Evolutionary conservation across 2,797 vertebrate species (phyloP), one percentile per base, ranked within the genome.

Genomic region (Pteronotus mesoamericanus): DNA sequence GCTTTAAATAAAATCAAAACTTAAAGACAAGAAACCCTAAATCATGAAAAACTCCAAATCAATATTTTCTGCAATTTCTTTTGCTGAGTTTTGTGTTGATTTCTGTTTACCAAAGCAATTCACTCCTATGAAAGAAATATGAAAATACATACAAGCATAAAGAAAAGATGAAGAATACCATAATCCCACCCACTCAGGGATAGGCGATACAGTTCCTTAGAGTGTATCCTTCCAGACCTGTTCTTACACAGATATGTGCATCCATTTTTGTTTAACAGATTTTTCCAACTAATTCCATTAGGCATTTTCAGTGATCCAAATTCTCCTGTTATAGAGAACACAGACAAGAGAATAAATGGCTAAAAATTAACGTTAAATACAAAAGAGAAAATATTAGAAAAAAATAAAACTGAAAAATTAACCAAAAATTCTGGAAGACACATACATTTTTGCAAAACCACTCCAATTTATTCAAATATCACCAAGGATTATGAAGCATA

Each of bases 1-100:
- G 86, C 85, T 95, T 94, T 55, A 86, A 93, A 79, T 89, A 19
- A 86, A 89, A 96, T 91, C 78, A 69, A 82, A 86, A 71, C 79
- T 39, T 68, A 51, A 59, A 84, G 69, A 79, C 57, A 79, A 91
- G 53, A 9, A 83, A 46, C 64, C 78, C 19, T 18, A 78, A 88
- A 26, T 14, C 4, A 61, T 55, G 39, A 96, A 91, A 95, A 95
- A 16, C 55, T 74, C 61, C 78, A 86, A 44, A 46, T 74, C 86
- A 68, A 93, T 94, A 85, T 74, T 37, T 89, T 94, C 48, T 51
- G 69, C 77, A 79, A 26, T 90, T 93, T 91, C 37, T 90, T 79
- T 88, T 9, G 3, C 21, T 79, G 44, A 26, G 9, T 59, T 91
- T 86, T 32, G 69, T 82, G 39, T 84, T 55, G 53, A 92, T 90